Conservation (phyloP, 2,888 invertebrate species). For the Oscheius sp. region DNA sequence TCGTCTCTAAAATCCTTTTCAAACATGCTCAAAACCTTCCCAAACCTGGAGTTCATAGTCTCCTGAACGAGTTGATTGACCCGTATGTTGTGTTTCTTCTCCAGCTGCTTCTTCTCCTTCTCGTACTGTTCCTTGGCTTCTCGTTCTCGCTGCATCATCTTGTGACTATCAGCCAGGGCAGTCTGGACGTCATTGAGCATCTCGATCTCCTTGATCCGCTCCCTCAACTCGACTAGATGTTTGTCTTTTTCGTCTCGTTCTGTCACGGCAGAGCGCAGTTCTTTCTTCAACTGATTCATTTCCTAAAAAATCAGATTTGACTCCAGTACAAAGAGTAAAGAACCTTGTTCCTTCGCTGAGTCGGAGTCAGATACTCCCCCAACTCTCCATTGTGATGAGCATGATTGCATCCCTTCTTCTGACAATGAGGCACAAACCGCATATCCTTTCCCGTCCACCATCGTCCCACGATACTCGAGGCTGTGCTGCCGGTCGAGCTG, state of each 20-base stretch:
- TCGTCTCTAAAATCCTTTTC: conserved; percentile 58
- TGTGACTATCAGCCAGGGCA: conserved; percentile 50
- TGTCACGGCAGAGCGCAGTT: conserved; percentile 56
- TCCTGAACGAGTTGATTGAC: conserved; percentile 70
- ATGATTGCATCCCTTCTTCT: conserved; percentile 68
- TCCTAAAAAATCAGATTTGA: conserved; percentile 40
- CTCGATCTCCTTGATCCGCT: conserved; percentile 68
- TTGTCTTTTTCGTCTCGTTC: conserved; percentile 68
- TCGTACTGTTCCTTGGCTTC: conserved; percentile 45
- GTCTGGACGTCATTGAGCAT: conserved; percentile 52
- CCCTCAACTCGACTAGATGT: conserved; percentile 68
- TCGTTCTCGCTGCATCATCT: conserved; percentile 49
- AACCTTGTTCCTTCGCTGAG: conserved; percentile 66
- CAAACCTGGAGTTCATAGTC: conserved; percentile 64
- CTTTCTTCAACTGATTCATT: conserved; percentile 55
- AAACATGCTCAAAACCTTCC: neutral
- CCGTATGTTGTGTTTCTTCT: conserved; percentile 66
- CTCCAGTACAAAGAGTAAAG: neutral
- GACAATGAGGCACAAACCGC: conserved; percentile 69
- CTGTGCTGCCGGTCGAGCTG: conserved; percentile 62
- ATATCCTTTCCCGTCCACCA: conserved; percentile 73
- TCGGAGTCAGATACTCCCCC: conserved; percentile 71
- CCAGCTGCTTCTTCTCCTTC: conserved; percentile 63
- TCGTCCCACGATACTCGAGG: conserved; percentile 67
- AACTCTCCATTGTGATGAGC: conserved; percentile 46